Conservation (phyloP, 2,888 invertebrate genomes). For the Labia minor region DNA sequence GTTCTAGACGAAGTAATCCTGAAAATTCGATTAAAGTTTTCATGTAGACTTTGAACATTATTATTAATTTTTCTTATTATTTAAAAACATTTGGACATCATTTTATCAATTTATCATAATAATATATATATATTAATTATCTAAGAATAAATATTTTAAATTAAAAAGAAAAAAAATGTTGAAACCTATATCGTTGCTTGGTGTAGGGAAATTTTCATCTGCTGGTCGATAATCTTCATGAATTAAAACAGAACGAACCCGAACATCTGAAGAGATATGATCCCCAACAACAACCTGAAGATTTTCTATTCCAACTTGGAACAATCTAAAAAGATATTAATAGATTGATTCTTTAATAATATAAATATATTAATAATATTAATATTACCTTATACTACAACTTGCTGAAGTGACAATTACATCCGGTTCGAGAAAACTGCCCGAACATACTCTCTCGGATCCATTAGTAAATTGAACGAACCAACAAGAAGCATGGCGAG, state of each 20-base stretch:
- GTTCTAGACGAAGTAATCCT: background rate
- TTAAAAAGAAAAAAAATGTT: background rate
- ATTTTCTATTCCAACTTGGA: background rate
- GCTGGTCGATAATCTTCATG: slow-evolving; percentile 4
- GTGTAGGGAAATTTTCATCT: background rate
- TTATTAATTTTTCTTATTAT: too few relatives aligned
- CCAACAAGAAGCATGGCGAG: background rate
- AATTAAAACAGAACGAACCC: background rate
- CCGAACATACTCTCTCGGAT: background rate
- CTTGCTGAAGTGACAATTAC: background rate
- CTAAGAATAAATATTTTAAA: too few relatives aligned
- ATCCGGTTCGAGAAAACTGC: background rate
- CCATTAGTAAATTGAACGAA: background rate
- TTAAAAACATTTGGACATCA: too few relatives aligned
- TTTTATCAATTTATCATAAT: too few relatives aligned
- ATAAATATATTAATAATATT: background rate
- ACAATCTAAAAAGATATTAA: background rate
- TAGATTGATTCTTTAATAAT: background rate
- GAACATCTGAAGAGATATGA: background rate
- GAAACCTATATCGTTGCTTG: background rate
- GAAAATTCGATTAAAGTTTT: too few relatives aligned
- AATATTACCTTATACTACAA: background rate
- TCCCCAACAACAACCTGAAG: background rate
- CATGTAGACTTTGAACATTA: too few relatives aligned
- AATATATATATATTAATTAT: too few relatives aligned